These are phyloP conservation scores for Aquatica leii DNA, from an alignment of 2,888 invertebrate genomes.

Conservation along the genomic window DNA sequence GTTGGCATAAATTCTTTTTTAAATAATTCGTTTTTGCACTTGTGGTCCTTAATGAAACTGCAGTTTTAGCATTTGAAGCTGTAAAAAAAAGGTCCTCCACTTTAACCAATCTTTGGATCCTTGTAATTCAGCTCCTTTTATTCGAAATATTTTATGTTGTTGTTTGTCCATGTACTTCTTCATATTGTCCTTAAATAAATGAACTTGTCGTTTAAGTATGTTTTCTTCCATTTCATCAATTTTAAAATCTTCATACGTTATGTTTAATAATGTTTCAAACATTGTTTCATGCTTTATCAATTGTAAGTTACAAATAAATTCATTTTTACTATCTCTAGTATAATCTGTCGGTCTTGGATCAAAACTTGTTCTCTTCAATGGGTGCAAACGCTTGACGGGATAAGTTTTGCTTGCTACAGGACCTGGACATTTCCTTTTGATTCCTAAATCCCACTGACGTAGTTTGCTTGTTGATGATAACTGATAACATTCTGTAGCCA, in stretches of 20 bases:
- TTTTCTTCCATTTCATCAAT: background rate
- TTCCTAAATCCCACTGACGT: slow-evolving; percentile 4
- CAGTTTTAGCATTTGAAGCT: slow-evolving; percentile 5
- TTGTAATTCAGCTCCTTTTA: background rate
- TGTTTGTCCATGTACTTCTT: background rate
- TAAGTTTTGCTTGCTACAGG: background rate
- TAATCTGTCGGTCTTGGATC: slow-evolving; percentile 6
- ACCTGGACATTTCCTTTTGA: background rate
- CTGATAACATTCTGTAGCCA: background rate
- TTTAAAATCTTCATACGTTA: slow-evolving; percentile 11
- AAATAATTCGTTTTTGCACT: slow-evolving; percentile 12
- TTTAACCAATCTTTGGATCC: background rate
- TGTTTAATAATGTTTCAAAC: slow-evolving; percentile 6
- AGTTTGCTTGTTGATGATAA: background rate
- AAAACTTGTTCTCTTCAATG: background rate
- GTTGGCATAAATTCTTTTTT: slow-evolving; percentile 14
- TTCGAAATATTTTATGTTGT: background rate
- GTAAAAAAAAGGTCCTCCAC: slow-evolving; percentile 1
- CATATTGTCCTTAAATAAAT: background rate
- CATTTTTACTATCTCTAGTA: background rate
- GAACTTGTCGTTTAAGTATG: background rate
- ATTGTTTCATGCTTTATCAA: background rate
- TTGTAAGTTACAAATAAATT: slow-evolving; percentile 1
- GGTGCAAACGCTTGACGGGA: background rate
- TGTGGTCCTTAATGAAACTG: background rate